Evolutionary conservation across 2,888 invertebrate species (phyloP), one percentile per base, ranked within the genome.

Genomic region (Mycalesis mineus): DNA sequence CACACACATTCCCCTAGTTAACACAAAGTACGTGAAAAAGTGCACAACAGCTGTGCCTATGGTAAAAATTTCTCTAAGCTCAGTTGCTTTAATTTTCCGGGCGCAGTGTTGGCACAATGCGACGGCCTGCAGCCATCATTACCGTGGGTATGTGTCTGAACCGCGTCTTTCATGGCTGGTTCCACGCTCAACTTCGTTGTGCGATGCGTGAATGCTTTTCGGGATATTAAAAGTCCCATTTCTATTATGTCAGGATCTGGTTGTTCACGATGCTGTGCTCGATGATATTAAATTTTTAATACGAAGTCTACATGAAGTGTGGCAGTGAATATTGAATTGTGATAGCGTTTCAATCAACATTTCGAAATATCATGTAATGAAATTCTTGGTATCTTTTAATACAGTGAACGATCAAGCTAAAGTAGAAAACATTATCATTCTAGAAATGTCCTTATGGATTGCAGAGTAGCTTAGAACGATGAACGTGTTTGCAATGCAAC

Each of bases 401-500:
- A n/a, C 33, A 54, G 39, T 48, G 59, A 65, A 56, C 56, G 81
- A 62, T 78, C 83, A 68, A 56, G 64, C 39, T 74, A 73, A 62
- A 72, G 64, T 73, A 73, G 80, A 59, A 62, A 65, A 69, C 68
- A 70, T 76, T 73, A 71, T 76, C 57, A 65, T 78, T 70, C 74
- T 73, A 73, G 75, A 75, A 78, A 82, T 78, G 78, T 72, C 78
- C 78, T 68, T 62, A 66, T 72, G 76, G 77, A 76, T 80, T 80
- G 67, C 72, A 73, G 77, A 80, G 82, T 75, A 82, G 80, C 86
- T 87, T 87, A 86, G 85, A 85, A 87, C 87, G 86, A 87, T 84
- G 86, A 77, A 87, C 86, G 87, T 87, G 88, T 82, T 83, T 83
- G 85, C 81, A 86, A 88, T 87, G 86, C 87, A 87, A 83, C 86